Conservation (phyloP, 2,888 invertebrate species). For the Catocala sponsa region DNA sequence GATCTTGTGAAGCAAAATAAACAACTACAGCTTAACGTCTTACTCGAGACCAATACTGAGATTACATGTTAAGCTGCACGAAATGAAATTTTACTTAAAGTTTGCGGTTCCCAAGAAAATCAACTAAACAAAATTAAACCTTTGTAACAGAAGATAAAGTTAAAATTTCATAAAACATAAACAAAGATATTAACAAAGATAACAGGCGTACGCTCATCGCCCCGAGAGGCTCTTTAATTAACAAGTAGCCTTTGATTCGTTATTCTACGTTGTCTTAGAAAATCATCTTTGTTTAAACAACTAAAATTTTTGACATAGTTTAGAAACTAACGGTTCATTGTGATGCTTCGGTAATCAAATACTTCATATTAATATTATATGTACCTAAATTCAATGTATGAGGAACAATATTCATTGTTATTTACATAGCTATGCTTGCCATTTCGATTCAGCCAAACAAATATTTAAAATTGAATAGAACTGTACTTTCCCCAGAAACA, state of each 20-base stretch:
- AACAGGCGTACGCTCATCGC: slow-evolving; percentile 28
- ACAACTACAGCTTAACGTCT: slow-evolving; percentile 1
- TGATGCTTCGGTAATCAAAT: too few species aligned
- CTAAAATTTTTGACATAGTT: slow-evolving; percentile 34
- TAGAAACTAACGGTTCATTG: not conserved
- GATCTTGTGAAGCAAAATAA: slow-evolving; percentile 3
- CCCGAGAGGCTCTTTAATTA: slow-evolving; percentile 52
- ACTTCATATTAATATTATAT: too few species aligned
- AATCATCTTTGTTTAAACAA: slow-evolving; percentile 48
- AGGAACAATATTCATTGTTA: too few species aligned
- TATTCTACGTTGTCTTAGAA: slow-evolving; percentile 46
- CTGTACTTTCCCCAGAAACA: slow-evolving; percentile 11
- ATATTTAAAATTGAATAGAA: not conserved
- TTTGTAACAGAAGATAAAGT: slow-evolving; percentile 35
- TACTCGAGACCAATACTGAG: slow-evolving; percentile 7
- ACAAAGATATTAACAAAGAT: slow-evolving; percentile 32
- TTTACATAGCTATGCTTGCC: too few species aligned
- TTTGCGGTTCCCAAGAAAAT: slow-evolving; percentile 12
- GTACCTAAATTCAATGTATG: too few species aligned
- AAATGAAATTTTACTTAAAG: slow-evolving; percentile 25
- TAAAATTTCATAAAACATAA: slow-evolving; percentile 32
- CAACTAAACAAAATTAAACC: slow-evolving; percentile 24
- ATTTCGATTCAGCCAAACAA: not conserved
- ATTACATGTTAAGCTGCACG: slow-evolving; percentile 18
- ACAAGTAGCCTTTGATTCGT: slow-evolving; percentile 50